Percentiles rank a stretch among this genome's conserved stretches.
Conservation (phyloP, 1,140 invertebrate species). For the Drosophila seguyi region DNA sequence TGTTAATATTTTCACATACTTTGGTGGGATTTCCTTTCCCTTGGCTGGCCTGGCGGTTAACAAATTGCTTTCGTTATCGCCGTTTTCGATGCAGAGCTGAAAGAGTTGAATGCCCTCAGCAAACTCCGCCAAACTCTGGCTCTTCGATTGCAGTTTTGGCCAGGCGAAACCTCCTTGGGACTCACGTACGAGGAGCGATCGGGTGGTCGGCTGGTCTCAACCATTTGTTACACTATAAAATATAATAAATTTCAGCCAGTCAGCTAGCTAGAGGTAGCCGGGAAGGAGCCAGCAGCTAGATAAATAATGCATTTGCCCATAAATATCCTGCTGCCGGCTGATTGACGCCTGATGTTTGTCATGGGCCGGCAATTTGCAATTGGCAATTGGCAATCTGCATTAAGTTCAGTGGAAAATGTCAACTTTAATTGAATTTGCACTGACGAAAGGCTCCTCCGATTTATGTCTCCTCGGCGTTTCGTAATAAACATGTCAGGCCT, state of each 20-base stretch:
- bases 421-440: slow-evolving; percentile 84
- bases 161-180: slow-evolving; percentile 23
- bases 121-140: slow-evolving; percentile 21
- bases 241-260: slow-evolving; percentile 72
- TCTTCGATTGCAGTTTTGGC: slow-evolving; percentile 17
- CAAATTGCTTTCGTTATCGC: slow-evolving; percentile 81
- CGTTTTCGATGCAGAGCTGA: slow-evolving; percentile 57
- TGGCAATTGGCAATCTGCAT: slow-evolving; percentile 56
- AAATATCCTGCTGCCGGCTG: slow-evolving; percentile 63
- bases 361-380: slow-evolving; percentile 40
- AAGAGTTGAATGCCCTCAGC: slow-evolving; percentile 70
- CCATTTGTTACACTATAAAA: slow-evolving; percentile 79
- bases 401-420: slow-evolving; percentile 75
- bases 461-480: slow-evolving; percentile 54
- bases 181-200: slow-evolving; percentile 31
- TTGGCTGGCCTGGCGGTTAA: slow-evolving; percentile 60
- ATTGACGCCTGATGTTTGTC: slow-evolving; percentile 64
- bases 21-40: slow-evolving; percentile 77
- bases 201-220: slow-evolving; percentile 35
- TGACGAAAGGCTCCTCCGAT: slow-evolving; percentile 58
- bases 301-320: slow-evolving; percentile 59
- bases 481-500: slow-evolving; percentile 80
- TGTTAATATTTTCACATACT: slow-evolving; percentile 82
- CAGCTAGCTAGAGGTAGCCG: slow-evolving; percentile 4
- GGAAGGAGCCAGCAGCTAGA: slow-evolving; percentile 30